Conservation (phyloP, 1,140 invertebrate genomes). For the Thalassaphorura encarpata region DNA sequence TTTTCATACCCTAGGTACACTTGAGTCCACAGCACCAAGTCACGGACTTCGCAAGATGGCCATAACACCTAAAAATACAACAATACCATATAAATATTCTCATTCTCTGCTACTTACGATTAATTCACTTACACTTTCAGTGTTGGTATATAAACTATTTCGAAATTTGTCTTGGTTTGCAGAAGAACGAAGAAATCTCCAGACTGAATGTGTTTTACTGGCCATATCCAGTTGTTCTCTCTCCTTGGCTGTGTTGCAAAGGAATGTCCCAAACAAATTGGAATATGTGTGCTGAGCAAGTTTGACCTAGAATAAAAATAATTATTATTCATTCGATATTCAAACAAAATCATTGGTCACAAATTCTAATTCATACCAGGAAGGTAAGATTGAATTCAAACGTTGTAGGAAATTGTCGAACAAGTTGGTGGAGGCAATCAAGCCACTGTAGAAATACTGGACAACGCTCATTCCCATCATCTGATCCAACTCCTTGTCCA, state of each 20-base stretch:
- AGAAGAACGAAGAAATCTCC: slow-evolving; percentile 57
- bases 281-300: slow-evolving; percentile 90
- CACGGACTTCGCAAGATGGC: slow-evolving; percentile 71
- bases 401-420: slow-evolving; percentile 75
- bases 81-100: slow-evolving; percentile 2
- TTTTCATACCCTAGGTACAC: slow-evolving; percentile 57
- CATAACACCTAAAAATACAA: slow-evolving; percentile 58
- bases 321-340: slow-evolving; percentile 5
- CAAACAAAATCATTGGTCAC: neutral
- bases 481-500: slow-evolving; percentile 67
- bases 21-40: slow-evolving; percentile 71
- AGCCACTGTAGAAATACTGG: slow-evolving; percentile 98
- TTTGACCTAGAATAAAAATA: slow-evolving; percentile 60
- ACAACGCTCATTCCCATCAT: slow-evolving; percentile 82
- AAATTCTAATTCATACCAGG: slow-evolving; percentile 53
- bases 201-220: slow-evolving; percentile 71
- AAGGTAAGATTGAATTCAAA: slow-evolving; percentile 89
- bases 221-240: slow-evolving; percentile 53
- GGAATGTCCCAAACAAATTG: slow-evolving; percentile 91
- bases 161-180: slow-evolving; percentile 57
- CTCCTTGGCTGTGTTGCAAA: slow-evolving; percentile 79
- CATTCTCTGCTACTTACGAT: slow-evolving; percentile 13
- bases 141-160: slow-evolving; percentile 70
- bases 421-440: slow-evolving; percentile 89
- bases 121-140: slow-evolving; percentile 34